These are phyloP conservation scores for Papilio polyxenes DNA, from an alignment of 1,140 invertebrate genomes.

Conservation along the genomic window DNA sequence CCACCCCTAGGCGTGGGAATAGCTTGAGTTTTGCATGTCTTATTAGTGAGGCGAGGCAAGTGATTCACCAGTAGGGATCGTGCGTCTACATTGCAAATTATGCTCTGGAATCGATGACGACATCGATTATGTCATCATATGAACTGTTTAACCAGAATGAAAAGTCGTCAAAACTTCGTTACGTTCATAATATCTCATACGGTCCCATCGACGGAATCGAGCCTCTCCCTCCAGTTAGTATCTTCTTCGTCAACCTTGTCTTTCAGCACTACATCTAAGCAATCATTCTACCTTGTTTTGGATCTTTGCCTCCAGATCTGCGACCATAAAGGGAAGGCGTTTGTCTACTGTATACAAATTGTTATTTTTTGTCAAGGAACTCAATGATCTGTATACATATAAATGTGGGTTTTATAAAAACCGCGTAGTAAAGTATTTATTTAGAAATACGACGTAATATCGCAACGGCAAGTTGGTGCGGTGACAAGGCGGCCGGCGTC, in stretches of 20 bases:
- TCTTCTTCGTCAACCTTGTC: no score
- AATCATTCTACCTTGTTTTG: no score
- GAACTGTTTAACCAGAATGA: not conserved
- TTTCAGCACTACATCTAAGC: no score
- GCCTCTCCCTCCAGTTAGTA: not conserved
- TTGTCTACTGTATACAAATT: not conserved
- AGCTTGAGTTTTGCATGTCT: constrained; percentile 7
- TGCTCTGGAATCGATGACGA: constrained; percentile 42
- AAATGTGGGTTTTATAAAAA: not conserved
- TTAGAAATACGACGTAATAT: constrained; percentile 6
- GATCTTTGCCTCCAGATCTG: no score
- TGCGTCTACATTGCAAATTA: constrained; percentile 36
- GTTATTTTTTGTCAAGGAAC: not conserved
- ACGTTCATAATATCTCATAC: no score
- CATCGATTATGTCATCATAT: constrained; percentile 30
- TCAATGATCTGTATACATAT: not conserved
- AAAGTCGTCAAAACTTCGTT: no score
- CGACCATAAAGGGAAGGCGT: no score
- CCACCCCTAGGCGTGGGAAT: not conserved
- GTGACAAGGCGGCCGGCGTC: not conserved
- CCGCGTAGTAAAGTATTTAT: not conserved
- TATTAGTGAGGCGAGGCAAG: constrained; percentile 36
- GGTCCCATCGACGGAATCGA: no score
- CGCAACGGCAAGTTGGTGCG: not conserved
- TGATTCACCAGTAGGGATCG: constrained; percentile 46